These are phyloP conservation scores for Larimichthys polyactis DNA, from an alignment of 2,113 vertebrate species.

Conservation along the genomic window DNA sequence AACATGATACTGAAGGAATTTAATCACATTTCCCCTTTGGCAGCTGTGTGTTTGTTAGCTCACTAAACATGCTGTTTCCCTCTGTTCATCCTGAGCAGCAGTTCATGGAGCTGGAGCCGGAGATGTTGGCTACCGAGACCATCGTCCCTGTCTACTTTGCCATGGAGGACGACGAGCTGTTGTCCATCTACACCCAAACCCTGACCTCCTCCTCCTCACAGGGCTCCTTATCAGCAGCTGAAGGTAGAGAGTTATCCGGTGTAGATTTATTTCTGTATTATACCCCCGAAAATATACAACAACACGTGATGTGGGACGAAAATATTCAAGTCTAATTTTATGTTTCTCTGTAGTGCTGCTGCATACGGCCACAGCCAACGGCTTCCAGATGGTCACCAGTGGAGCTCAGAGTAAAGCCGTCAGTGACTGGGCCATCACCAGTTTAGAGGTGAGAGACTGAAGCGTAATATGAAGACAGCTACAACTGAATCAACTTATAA, in stretches of 20 bases:
- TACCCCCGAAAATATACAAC: too few species aligned
- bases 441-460: constrained; percentile 91
- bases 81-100: constrained; percentile 81
- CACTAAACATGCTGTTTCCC: neutral
- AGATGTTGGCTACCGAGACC: constrained; percentile 97
- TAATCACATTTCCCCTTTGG: neutral
- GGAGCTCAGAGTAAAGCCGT: constrained; percentile 97
- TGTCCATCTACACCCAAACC: constrained; percentile 96
- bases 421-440: constrained; percentile 97
- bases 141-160: constrained; percentile 97
- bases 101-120: constrained; percentile 98
- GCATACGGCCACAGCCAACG: constrained; percentile 96
- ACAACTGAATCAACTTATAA: neutral
- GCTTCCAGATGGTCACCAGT: constrained; percentile 99
- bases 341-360: constrained; percentile 87
- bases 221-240: constrained; percentile 92
- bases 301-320: neutral
- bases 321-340: neutral
- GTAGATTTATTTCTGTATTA: neutral
- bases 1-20: neutral
- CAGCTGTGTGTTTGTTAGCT: neutral
- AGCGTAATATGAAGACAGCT: neutral
- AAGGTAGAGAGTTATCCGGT: constrained; percentile 83
- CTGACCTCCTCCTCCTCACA: constrained; percentile 92
- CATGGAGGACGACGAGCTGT: constrained; percentile 94